A percentile compares a stretch with the other conserved stretches of the same genome.
Evolutionary conservation across 1,140 invertebrate genomes (phyloP).

Genomic region (Apis dorsata): DNA sequence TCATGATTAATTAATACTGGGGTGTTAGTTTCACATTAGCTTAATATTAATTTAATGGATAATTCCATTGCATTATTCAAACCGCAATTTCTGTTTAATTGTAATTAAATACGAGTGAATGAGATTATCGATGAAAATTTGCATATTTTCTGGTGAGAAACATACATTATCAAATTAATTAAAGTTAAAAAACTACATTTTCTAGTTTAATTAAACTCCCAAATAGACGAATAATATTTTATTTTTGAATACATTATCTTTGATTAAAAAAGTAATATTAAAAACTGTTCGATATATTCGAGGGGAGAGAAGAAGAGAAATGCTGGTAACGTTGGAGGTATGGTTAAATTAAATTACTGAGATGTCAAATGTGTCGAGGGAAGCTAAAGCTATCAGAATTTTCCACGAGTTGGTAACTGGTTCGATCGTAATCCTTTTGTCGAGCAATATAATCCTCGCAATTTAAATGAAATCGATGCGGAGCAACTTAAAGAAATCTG

Average conservation of each 20-base stretch:
- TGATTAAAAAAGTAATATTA: too few species aligned
- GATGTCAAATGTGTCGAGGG: neutral
- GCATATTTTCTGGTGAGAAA: neutral
- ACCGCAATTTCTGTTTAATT: neutral
- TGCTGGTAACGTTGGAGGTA: accelerated
- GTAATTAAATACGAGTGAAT: neutral
- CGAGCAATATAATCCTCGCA: neutral
- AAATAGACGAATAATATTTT: too few species aligned
- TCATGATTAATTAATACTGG: neutral
- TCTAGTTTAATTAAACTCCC: too few species aligned
- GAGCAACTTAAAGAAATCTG: neutral
- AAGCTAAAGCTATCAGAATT: neutral
- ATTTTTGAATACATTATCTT: too few species aligned
- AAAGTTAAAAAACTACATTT: too few species aligned
- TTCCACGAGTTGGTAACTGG: neutral
- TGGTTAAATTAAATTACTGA: neutral
- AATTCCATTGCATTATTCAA: neutral
- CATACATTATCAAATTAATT: too few species aligned
- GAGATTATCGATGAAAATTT: neutral
- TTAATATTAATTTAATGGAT: slow-evolving; percentile 4
- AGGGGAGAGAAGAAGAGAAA: neutral
- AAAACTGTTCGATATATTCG: neutral
- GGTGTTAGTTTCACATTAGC: neutral
- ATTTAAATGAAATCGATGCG: neutral
- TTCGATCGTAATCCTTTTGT: neutral